Base-by-base conservation (phyloP, 1,140 invertebrate species). In the Arctopsyche grandis region DNA sequence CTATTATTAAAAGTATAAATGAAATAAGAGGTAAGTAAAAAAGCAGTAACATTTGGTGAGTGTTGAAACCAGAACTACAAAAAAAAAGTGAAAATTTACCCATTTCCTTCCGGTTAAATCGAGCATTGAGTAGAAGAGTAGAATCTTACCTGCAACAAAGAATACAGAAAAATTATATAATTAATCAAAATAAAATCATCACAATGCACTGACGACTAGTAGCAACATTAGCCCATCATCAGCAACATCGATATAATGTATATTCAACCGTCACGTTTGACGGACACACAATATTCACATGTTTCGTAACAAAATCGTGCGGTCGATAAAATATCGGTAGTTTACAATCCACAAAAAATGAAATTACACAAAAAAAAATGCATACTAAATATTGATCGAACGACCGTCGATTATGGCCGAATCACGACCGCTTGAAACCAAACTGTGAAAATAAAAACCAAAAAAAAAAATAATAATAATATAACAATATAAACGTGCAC, bases 271-370 rank as follows among this genome's bases (percentile, higher is more conserved):
- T n/a, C 48, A 52, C 12, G 12, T 19, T n/a, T 52, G 48, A 52
- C 12, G 12, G 16, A n/a, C 48, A n/a, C 3, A n/a, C 48, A 16
- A 52, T n/a, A 52, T 19, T 19, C 21, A 19, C 14, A 60, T 19
- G 56, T 60, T 60, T 60, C 56, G 56, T 60, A 60, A 60, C 56
- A 21, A 60, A 60, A 60, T 60, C 7, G 56, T 60, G n/a, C 56
- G 16, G 16, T 60, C 56, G 21, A 60, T 21, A 19, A 16, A 9
- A 21, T 14, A 60, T 9, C 16, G 16, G 56, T 52, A 52, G 16
- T 52, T 9, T 52, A 52, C 48, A 4, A 52, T 19, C 21, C 9
- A 21, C 9, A 60, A 60, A 60, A 60, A 16, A 16, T 9, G 19
- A n/a, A 21, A 60, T 60, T 21, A 21, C 9, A 60, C 56, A n/a